Percentiles rank a stretch among this genome's conserved stretches.
phyloP scores from a whole-genome alignment of 1,140 invertebrate species.

The Heliconius himera region DNA sequence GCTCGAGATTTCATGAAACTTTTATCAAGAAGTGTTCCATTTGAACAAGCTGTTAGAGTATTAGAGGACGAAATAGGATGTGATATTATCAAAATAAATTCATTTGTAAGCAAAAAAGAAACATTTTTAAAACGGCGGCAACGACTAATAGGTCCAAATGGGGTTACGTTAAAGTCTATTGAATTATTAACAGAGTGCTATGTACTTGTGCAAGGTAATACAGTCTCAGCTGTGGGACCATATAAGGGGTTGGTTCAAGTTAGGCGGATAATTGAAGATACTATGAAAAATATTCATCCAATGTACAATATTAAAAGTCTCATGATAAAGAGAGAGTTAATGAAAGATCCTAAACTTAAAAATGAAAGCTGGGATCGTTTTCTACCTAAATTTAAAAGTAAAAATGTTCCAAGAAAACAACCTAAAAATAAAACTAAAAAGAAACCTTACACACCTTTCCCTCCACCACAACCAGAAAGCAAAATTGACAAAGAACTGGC shows the following conservation, averaged over 20 bases:
- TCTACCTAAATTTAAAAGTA: conserved; percentile 96
- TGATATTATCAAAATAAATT: conserved; percentile 99
- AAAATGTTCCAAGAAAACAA: conserved; percentile 95
- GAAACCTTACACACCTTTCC: conserved; percentile 98
- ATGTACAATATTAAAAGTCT: conserved; percentile 99
- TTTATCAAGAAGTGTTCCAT: conserved; percentile 97
- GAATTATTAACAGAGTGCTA: conserved; percentile 99
- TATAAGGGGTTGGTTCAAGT: conserved; percentile 97
- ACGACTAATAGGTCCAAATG: conserved; percentile 97
- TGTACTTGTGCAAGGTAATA: conserved; percentile 98
- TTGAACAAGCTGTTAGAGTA: conserved; percentile 94
- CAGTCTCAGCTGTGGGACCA: conserved; percentile 97
- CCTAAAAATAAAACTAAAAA: conserved; percentile 93
- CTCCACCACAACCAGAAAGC: conserved; percentile 94
- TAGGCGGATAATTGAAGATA: conserved; percentile 95
- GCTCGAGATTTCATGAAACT: conserved; percentile 98
- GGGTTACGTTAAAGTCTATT: conserved; percentile 98
- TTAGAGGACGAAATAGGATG: conserved; percentile 95
- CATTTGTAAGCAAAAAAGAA: conserved; percentile 94
- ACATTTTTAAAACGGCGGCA: conserved; percentile 98
- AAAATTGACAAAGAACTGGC: conserved; percentile 97
- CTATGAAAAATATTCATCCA: conserved; percentile 99
- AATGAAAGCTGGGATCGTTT: conserved; percentile 99
- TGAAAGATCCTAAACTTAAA: conserved; percentile 94
- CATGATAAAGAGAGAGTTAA: conserved; percentile 98